Evolutionary conservation across 2,113 vertebrate species (phyloP).

Genomic region (Noturus placidus): DNA sequence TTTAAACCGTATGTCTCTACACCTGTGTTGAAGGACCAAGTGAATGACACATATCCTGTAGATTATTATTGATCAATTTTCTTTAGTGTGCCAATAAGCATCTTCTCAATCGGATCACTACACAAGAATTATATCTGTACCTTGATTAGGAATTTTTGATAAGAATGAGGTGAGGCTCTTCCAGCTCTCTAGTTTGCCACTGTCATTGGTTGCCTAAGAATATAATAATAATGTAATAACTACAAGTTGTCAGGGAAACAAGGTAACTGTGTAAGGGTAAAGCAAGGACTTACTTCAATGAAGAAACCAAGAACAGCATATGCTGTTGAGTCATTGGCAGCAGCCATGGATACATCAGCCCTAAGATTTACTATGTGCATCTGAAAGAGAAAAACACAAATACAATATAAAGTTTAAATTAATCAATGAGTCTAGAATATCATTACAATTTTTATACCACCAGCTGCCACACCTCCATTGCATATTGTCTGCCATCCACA

Average conservation of each 20-base stretch:
- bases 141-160: conserved; percentile 11
- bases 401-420: neutral
- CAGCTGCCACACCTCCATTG: conserved; percentile 68
- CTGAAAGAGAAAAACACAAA: conserved; percentile 50
- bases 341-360: conserved; percentile 30
- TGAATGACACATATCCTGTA: neutral
- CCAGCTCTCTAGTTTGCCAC: conserved; percentile 59
- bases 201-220: conserved; percentile 27
- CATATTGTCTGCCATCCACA: conserved; percentile 60
- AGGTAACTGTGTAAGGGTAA: neutral
- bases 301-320: conserved; percentile 67
- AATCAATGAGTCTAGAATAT: neutral
- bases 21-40: neutral
- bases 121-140: conserved; percentile 44
- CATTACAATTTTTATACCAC: neutral
- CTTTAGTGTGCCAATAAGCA: neutral
- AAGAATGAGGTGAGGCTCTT: conserved; percentile 58
- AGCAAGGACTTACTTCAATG: conserved; percentile 55
- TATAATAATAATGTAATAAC: neutral
- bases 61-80: neutral
- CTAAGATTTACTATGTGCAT: conserved; percentile 72
- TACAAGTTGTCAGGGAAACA: neutral
- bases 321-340: conserved; percentile 52
- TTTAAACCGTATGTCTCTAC: neutral
- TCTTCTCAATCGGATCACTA: neutral